Base-by-base conservation (phyloP, 2,797 vertebrate genomes). In the Micropoecilia bifurca region DNA sequence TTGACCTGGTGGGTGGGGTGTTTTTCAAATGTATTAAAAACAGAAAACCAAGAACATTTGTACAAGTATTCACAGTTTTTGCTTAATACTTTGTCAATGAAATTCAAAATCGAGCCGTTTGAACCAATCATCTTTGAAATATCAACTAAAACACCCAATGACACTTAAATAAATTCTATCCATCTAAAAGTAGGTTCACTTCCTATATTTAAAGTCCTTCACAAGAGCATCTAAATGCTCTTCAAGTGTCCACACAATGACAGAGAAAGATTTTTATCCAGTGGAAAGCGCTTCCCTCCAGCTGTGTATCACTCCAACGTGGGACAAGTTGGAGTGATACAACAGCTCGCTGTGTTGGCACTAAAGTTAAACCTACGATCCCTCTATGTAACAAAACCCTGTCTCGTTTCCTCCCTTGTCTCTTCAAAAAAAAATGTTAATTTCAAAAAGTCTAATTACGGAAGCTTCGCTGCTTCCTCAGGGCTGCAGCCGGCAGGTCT, bases 261-360 rank as follows among this genome's bases (percentile, higher is more conserved):
- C 33, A 84, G 76, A 18, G 82, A 80, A 86, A 84, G 87, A 88
- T 90, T 90, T 92, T 86, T 87, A 88, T 91, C 89, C 81, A 89
- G 79, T 3, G 61, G 82, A 86, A 80, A 72, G 74, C 28, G 55
- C 69, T 90, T 71, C 78, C 79, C 77, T 91, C 91, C 89, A 91
- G 92, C 90, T 94, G 92, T 83, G 87, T 79, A 63, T 53, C 84
- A 83, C 80, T 81, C 78, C 87, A 85, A 5, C 14, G 0, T 7
- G 74, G 84, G 88, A 88, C 92, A 91, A 88, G 90, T 92, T 91
- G 90, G 91, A 92, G 76, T 77, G 84, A 76, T 84, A 79, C 80
- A 77, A 43, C 76, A 75, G 84, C 75, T 75, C 30, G 20, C 73
- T 78, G 61, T 81, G 80, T 66, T 79, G 88, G 81, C 83, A 46